Conservation (phyloP, 2,888 invertebrate genomes). For the Clostera curtula region DNA sequence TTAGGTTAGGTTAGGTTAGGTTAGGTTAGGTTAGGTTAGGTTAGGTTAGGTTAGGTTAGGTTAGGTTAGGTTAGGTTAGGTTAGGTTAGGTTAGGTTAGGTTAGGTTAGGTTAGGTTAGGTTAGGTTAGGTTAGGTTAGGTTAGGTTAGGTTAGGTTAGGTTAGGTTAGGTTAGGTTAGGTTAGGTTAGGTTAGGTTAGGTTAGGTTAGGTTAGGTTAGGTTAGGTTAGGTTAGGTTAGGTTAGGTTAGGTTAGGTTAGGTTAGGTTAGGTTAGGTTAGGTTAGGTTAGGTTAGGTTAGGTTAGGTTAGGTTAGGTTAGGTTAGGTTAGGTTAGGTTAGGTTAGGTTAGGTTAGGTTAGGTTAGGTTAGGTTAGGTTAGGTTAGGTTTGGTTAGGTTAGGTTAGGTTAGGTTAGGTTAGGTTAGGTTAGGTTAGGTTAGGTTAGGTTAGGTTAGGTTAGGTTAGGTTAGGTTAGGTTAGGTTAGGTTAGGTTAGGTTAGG, state of each 20-base stretch:
- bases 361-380: conserved; percentile 16
- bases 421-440: conserved; percentile 15
- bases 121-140: conserved; percentile 12
- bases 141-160: conserved; percentile 12
- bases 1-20: conserved; percentile 8
- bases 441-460: conserved; percentile 16
- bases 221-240: conserved; percentile 16
- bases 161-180: conserved; percentile 10
- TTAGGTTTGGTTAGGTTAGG: conserved; percentile 18
- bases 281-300: conserved; percentile 14
- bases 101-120: conserved; percentile 14
- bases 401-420: conserved; percentile 17
- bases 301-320: conserved; percentile 10
- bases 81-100: conserved; percentile 10
- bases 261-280: conserved; percentile 16
- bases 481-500: conserved; percentile 8
- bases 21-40: conserved; percentile 8
- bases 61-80: conserved; percentile 12
- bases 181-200: conserved; percentile 13
- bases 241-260: conserved; percentile 16
- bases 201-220: conserved; percentile 14
- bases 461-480: conserved; percentile 8
- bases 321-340: conserved; percentile 15
- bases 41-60: conserved; percentile 9
- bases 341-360: conserved; percentile 15